A percentile compares a stretch with the other conserved stretches of the same genome.
Conservation (phyloP, 2,113 vertebrate species). For the Podarcis muralis region DNA sequence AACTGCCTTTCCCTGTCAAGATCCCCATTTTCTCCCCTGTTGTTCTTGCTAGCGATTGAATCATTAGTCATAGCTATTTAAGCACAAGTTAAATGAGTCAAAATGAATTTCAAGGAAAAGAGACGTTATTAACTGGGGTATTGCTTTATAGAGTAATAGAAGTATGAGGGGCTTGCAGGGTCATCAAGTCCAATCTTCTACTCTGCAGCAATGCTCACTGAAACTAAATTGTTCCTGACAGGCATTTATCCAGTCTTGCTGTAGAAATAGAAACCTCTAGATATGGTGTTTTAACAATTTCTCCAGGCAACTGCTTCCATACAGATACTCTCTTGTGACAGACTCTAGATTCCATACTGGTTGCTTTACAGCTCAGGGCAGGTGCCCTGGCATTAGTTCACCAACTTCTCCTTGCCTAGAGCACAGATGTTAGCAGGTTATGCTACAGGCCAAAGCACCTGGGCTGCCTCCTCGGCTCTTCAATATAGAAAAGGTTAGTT, state of each 20-base stretch:
- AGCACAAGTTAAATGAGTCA: not conserved
- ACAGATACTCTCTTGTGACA: not conserved
- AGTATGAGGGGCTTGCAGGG: not conserved
- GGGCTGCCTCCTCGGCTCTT: not conserved
- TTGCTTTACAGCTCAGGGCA: not conserved
- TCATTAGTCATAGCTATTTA: not conserved
- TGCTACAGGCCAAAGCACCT: not conserved
- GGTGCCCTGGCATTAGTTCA: not conserved
- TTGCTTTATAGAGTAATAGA: not conserved
- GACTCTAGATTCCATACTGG: not conserved
- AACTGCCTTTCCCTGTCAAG: not conserved
- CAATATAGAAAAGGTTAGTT: not conserved
- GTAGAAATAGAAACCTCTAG: not conserved
- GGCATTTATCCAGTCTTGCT: not conserved
- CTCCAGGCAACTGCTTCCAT: not conserved
- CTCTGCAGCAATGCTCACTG: not conserved
- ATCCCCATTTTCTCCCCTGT: not conserved
- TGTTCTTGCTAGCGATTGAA: not conserved
- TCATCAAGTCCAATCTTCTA: constrained; percentile 2
- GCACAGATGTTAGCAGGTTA: not conserved
- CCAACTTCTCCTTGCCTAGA: not conserved
- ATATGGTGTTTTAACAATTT: not conserved
- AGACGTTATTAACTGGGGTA: not conserved
- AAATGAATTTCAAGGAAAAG: not conserved
- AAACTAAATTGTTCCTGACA: not conserved